Base-by-base conservation (phyloP, 2,888 invertebrate genomes). In the Norana najaformis region DNA sequence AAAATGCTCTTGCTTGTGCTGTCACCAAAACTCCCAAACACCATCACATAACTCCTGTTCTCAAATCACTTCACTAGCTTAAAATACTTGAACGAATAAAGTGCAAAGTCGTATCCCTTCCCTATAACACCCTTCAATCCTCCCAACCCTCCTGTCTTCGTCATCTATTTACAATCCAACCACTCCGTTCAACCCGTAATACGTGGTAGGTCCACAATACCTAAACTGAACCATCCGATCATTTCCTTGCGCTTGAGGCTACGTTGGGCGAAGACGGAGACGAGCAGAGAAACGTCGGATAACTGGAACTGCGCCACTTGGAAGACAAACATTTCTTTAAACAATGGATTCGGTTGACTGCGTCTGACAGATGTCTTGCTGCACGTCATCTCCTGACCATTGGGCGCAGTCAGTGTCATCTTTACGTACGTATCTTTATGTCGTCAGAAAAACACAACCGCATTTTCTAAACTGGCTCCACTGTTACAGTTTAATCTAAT, bases 191-290 rank as follows among this genome's bases (percentile, higher is more conserved):
- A n/a, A n/a, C n/a, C n/a, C n/a, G n/a, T n/a, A n/a, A n/a, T n/a
- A n/a, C n/a, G n/a, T n/a, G n/a, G n/a, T n/a, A n/a, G n/a, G n/a
- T n/a, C n/a, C n/a, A 47, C 47, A 11, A n/a, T 69, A 95, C 98
- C 98, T 91, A 98, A 95, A 91, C 98, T 97, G 95, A 98, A 98
- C 98, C 98, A 98, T 91, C 98, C 98, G 93, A 98, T 97, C 97
- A 98, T 97, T 95, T 98, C 98, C 94, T 98, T 97, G 93, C 97
- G 97, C 94, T 98, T 98, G 94, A 98, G 97, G 93, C 98, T 97
- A 92, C 97, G 97, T 94, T 98, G 97, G 94, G 96, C 97, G 96
- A 98, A 98, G 90, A 98, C 97, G 0, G 98, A 97, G 92, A 98
- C 96, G 97, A 98, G 98, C 92, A 98, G 96, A 2, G 98, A 98